Evolutionary conservation across 2,888 invertebrate genomes (phyloP).

Genomic region (Andrena trimmerana): DNA sequence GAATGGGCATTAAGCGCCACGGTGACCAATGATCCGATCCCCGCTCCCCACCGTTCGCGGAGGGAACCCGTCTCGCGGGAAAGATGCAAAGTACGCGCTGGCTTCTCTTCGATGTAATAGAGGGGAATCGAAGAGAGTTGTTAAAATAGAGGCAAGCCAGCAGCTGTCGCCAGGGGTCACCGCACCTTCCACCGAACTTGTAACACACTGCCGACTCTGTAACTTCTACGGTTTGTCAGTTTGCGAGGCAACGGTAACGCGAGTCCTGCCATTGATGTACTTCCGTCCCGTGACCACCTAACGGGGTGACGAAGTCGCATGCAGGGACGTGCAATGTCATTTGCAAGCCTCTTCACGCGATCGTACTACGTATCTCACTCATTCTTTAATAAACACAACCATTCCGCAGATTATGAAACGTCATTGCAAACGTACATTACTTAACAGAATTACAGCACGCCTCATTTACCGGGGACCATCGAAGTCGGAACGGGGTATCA

Average conservation of each 20-base stretch:
- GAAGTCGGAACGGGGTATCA: too few relatives aligned
- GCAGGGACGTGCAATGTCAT: constrained; percentile 54
- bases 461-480: too few relatives aligned
- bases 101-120: background rate
- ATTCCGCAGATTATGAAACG: background rate
- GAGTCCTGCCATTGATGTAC: constrained; percentile 56
- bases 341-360: constrained; percentile 6
- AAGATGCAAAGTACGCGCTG: background rate
- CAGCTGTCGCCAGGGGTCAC: constrained; percentile 46
- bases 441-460: too few relatives aligned
- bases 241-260: constrained; percentile 60
- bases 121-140: background rate
- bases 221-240: constrained; percentile 62
- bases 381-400: background rate
- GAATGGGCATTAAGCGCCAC: background rate
- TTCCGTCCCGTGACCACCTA: constrained; percentile 64
- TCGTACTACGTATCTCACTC: background rate
- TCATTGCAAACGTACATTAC: background rate
- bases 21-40: background rate
- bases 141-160: background rate
- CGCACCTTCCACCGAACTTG: constrained; percentile 48
- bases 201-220: constrained; percentile 44
- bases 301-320: constrained; percentile 56
- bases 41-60: too few relatives aligned
- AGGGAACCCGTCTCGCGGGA: background rate